Base-by-base conservation (phyloP, 2,113 vertebrate genomes). In the Fulica atra region DNA sequence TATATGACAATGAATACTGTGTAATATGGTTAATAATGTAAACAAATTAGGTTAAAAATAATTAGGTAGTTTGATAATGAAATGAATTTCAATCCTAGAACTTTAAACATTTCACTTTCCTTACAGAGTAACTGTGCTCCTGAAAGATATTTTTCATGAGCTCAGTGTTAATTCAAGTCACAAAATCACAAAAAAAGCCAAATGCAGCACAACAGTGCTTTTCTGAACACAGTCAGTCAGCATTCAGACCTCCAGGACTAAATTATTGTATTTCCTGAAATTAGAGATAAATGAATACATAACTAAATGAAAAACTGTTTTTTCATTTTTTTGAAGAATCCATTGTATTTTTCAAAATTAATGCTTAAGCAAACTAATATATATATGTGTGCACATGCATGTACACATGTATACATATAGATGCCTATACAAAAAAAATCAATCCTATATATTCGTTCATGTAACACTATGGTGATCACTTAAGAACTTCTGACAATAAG, bases 381-480 rank as follows among this genome's bases (percentile, higher is more conserved):
- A 33, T 9, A 1, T 28, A 28, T 20, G 40, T 1, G 1, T 13
- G 48, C 2, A 3, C 21, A 13, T 8, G 6, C 18, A 33, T 23
- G 21, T 10, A 28, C 19, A 59, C 3, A 56, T 3, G 31, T 1
- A 61, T 4, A 48, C 11, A 18, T 29, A 56, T 3, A 40, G 10
- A 29, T 1, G 7, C 18, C 23, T 21, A 48, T 8, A 50, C 6
- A 44, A 81, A 91, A 86, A 44, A 86, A 38, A 23, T n/a, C n/a
- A 23, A 25, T 18, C 10, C 48, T 13, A 31, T 18, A 16, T 31
- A 50, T 61, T 83, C 46, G 35, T 61, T 48, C 80, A 36, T 64
- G 11, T 54, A 68, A 72, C 21, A 42, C 38, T 29, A 77, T 13
- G 17, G 25, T 83, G 28, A 77, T 69, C 7, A 26, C 10, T 63